Base-by-base conservation (phyloP, 2,888 invertebrate genomes). In the Nomada goodeniana region DNA sequence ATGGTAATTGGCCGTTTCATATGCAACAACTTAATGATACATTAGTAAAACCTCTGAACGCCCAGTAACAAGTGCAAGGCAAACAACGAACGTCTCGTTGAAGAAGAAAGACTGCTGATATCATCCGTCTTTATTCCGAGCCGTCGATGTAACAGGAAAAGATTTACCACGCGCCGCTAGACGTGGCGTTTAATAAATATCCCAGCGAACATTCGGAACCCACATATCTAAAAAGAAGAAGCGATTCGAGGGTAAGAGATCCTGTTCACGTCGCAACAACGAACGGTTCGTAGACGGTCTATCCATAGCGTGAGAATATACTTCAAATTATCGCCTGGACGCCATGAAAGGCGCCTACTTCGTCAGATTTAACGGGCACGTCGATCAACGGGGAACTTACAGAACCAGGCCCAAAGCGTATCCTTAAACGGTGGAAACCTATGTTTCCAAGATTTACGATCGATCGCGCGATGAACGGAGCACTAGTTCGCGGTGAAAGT, bases 361-460 rank as follows among this genome's bases (percentile, higher is more conserved):
- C 68, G 68, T 76, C 76, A 42, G 74, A 59, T 71, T 68, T 20
- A 77, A 77, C 74, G 50, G 53, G 29, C 57, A 18, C 74, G 73
- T 70, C 77, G 18, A 74, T 74, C 67, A 23, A 67, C 15, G 36
- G 55, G 26, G 53, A 13, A 2, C 10, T 78, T 67, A 52, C 70
- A 26, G 69, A 72, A 75, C 42, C 15, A 5, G n/a, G 23, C 44
- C 64, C 53, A 59, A 73, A 64, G 63, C 60, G 42, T 78, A 60
- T 50, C 67, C 70, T 64, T 74, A 73, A 78, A 78, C 70, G 77
- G 70, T 67, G 71, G 53, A 72, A 64, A 83, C 47, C 78, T 68
- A 83, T 65, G 83, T 68, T 68, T 47, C 57, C 63, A 50, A 44
- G 83, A 83, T 78, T 78, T 75, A 83, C 77, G 75, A 72, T 71